phyloP scores from a whole-genome alignment of 2,797 vertebrate genomes.

The Adrianichthys oophorus region DNA sequence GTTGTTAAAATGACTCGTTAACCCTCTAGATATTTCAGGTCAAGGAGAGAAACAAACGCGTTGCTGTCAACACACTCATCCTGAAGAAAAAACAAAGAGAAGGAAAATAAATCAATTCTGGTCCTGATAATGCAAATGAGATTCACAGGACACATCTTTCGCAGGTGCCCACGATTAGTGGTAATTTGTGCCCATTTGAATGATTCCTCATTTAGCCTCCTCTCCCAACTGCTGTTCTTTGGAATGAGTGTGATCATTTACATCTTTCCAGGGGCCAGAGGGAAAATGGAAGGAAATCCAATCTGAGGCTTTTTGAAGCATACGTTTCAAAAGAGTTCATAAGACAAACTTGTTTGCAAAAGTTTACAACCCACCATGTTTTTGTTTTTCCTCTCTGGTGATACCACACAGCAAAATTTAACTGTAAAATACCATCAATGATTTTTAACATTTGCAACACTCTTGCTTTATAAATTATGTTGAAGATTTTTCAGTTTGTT shows the following conservation, averaged over 20 bases:
- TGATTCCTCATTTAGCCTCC: slow-evolving; percentile 79
- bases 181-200: slow-evolving; percentile 81
- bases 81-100: slow-evolving; percentile 27
- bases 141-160: slow-evolving; percentile 78
- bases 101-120: slow-evolving; percentile 36
- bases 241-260: slow-evolving; percentile 39
- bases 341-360: no score
- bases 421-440: no score
- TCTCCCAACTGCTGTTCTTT: slow-evolving; percentile 54
- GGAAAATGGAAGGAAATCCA: slow-evolving; percentile 1
- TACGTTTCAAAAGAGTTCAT: no score
- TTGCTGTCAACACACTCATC: slow-evolving; percentile 13
- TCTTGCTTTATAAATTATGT: no score
- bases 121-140: slow-evolving; percentile 73
- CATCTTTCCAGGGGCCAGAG: background rate
- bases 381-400: slow-evolving; percentile 39
- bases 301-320: no score
- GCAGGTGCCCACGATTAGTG: slow-evolving; percentile 87
- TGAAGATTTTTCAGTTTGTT: no score
- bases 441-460: no score
- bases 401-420: slow-evolving; percentile 39
- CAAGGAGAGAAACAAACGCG: slow-evolving; percentile 8
- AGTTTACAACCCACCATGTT: slow-evolving; percentile 35
- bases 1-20: background rate
- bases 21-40: background rate